These are phyloP conservation scores for Varroa destructor DNA, from an alignment of 1,140 invertebrate genomes.

Conservation along the genomic window DNA sequence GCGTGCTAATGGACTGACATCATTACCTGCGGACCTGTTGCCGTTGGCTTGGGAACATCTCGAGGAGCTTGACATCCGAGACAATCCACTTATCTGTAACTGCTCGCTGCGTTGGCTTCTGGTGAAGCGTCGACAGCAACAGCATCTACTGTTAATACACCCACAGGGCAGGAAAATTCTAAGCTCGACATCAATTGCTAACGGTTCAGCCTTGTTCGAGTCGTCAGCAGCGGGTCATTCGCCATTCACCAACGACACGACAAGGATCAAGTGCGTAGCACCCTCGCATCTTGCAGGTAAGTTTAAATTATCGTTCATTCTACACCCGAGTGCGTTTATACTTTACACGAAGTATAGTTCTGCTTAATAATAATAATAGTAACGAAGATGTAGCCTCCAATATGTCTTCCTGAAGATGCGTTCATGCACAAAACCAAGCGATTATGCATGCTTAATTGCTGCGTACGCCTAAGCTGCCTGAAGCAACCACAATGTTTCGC, in stretches of 20 bases:
- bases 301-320: background rate
- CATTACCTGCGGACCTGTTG: constrained; percentile 54
- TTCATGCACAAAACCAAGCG: too few species aligned
- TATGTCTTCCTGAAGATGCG: background rate
- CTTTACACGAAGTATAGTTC: background rate
- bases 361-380: background rate
- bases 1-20: constrained; percentile 61
- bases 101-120: constrained; percentile 61
- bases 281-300: constrained; percentile 19
- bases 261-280: constrained; percentile 25
- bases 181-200: background rate
- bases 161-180: background rate
- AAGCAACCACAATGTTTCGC: too few species aligned
- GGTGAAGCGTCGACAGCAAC: constrained; percentile 17
- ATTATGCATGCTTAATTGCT: too few species aligned
- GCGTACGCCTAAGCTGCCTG: too few species aligned
- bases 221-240: background rate
- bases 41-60: constrained; percentile 59
- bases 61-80: constrained; percentile 58
- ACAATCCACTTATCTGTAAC: constrained; percentile 67
- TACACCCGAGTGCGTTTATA: too few species aligned
- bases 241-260: constrained; percentile 25
- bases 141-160: background rate
- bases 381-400: background rate
- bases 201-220: background rate